Evolutionary conservation across 2,888 invertebrate genomes (phyloP), one percentile per base, ranked within the genome.

Genomic region (Drosophila picticornis): DNA sequence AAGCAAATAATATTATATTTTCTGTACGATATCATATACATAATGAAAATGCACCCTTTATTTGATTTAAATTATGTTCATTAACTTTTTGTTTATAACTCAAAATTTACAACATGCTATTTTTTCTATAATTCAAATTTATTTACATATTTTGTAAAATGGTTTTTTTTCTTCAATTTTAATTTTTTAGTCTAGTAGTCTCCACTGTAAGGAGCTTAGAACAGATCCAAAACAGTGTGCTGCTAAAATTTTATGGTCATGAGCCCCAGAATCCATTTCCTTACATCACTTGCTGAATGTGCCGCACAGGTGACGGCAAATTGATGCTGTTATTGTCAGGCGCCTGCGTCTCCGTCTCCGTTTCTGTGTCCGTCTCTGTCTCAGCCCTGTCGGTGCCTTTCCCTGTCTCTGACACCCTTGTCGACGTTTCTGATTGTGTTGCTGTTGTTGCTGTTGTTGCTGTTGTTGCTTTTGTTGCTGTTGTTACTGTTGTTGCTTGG

Each of bases 291-390:
- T 55, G 65, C 67, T 61, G 71, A 84, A 88, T 90, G 88, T 71
- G 83, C 70, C 88, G 58, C 80, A 72, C 90, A 90, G 83, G 84
- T 90, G 90, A 75, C 90, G 88, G 80, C 70, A 84, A 84, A 88
- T 88, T 84, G 90, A 79, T 84, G 88, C 83, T 90, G 90, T 84
- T 90, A 88, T 84, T 90, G 84, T 84, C 79, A 77, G 67, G 31
- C 62, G 73, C 60, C 59, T 58, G n/a, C 46, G 43, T 50, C 46
- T 34, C 13, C 16, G 31, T 29, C 50, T 43, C 25, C 22, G 25
- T 34, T 13, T 36, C 40, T 32, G 29, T 32, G 25, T 58, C 16
- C 25, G 32, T 32, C 36, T 61, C 31, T 36, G n/a, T 32, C 48
- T 43, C 38, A 34, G 34, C 50, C 7, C 27, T 61, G 71, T 56